Base-by-base conservation (phyloP, 2,888 invertebrate genomes). In the Sylvicola cinctus region DNA sequence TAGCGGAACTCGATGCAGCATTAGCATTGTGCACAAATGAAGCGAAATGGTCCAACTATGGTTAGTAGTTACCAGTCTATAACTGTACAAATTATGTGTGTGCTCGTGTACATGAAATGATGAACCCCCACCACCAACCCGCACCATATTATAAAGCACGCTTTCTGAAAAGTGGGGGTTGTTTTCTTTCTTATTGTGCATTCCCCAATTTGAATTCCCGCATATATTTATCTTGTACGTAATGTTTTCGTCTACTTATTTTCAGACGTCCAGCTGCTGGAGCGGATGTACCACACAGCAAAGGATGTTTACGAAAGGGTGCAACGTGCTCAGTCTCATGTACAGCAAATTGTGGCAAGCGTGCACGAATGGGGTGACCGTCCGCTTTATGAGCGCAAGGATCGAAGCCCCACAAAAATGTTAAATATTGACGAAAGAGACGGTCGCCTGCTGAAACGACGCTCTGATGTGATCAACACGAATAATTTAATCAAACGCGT, bases 41-140 rank as follows among this genome's bases (percentile, higher is more conserved):
- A 17, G 63, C 81, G 30, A 79, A 71, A 35, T 93, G 91, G 91
- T 73, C 73, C 41, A 71, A 71, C 37, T 71, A 76, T 46, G 78
- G 88, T 85, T 8, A 20, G 20, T 20, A 20, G 4, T 20, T 8
- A 20, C 20, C 4, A 6, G 20, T 20, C 20, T 20, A 20, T 20
- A 20, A 20, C 20, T 8, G 8, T n/a, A n/a, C n/a, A n/a, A n/a
- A n/a, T n/a, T n/a, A n/a, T n/a, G n/a, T n/a, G n/a, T n/a, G n/a
- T n/a, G n/a, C n/a, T n/a, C n/a, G n/a, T n/a, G n/a, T n/a, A n/a
- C n/a, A n/a, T n/a, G n/a, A n/a, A n/a, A n/a, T n/a, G n/a, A n/a
- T n/a, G n/a, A n/a, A n/a, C n/a, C n/a, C n/a, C n/a, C n/a, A n/a
- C n/a, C n/a, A n/a, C n/a, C n/a, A n/a, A n/a, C n/a, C n/a, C n/a